Evolutionary conservation across 2,113 vertebrate species (phyloP), one percentile per base, ranked within the genome.

Genomic region (Sula dactylatra): DNA sequence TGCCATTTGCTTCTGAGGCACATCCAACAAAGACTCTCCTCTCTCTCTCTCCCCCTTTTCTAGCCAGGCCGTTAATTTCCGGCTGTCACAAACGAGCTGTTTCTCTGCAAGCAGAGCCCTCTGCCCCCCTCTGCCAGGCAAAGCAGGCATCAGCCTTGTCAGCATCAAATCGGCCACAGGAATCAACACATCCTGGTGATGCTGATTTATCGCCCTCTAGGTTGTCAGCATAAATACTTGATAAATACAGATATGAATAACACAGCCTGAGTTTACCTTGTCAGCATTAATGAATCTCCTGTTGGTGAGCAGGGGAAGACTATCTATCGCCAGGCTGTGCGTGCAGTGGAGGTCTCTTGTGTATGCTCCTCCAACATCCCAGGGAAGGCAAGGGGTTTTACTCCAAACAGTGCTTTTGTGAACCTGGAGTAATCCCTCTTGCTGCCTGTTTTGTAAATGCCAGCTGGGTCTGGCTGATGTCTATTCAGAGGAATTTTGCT

Each of bases 221-320:
- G 56, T 7, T 94, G 66, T 76, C 86, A 88, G 91, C 94, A 90
- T 59, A 64, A 90, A 67, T 34, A 13, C 62, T 62, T 54, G 81
- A 87, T 90, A 85, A 93, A 80, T 50, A 87, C 61, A 95, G 80
- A 71, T 36, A 31, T 9, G 88, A 79, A 13, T 76, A 90, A 86
- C 55, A 34, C 45, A 82, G 76, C 91, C 91, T 42, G 94, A 62
- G 81, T 93, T 94, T 94, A 42, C 86, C 88, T 89, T 58, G 88
- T 14, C 1, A 34, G 73, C 70, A 69, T 15, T 77, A 88, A 1
- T 55, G 94, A 70, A 8, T 88, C 52, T 87, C 65, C 83, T 8
- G 27, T 16, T 17, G 72, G 62, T 16, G 88, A 81, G 72, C n/a
- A 16, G 36, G 29, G 45, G 50, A 70, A 67, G 45, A 8, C 58